phyloP scores from a whole-genome alignment of 2,888 invertebrate species.

The Lissonota sp. region DNA sequence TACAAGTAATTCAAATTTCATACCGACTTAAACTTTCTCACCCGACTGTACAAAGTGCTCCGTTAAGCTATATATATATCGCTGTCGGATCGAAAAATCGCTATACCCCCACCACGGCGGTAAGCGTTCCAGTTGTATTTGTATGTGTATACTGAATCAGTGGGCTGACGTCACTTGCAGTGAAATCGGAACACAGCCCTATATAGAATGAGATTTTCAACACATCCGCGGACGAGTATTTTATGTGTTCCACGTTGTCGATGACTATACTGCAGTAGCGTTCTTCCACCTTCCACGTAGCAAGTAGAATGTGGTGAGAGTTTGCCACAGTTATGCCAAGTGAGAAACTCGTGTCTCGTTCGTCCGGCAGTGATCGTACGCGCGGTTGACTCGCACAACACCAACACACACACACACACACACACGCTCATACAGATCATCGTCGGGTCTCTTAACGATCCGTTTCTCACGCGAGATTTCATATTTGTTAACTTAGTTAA shows the following conservation, averaged over 20 bases:
- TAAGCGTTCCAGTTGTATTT: too few species aligned
- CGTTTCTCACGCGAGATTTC: conserved; percentile 25
- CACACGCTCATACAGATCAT: conserved; percentile 2
- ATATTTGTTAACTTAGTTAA: conserved; percentile 49
- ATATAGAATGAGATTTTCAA: too few species aligned
- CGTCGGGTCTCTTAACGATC: conserved; percentile 40
- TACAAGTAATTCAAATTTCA: too few species aligned
- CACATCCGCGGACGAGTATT: conserved; percentile 22
- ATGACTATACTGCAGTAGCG: conserved; percentile 72
- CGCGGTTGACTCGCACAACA: conserved; percentile 36
- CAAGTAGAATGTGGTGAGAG: conserved; percentile 70
- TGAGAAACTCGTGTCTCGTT: conserved; percentile 59
- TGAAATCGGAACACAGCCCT: too few species aligned
- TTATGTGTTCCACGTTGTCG: conserved; percentile 78
- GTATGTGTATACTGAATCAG: too few species aligned
- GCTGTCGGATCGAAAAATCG: too few species aligned
- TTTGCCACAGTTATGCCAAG: conserved; percentile 71
- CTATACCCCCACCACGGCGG: too few species aligned
- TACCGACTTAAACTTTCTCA: too few species aligned
- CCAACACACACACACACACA: conserved; percentile 2
- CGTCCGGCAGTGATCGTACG: conserved; percentile 53
- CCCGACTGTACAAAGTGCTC: too few species aligned
- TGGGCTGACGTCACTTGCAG: too few species aligned
- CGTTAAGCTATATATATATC: too few species aligned
- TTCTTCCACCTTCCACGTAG: conserved; percentile 76